phyloP scores from a whole-genome alignment of 2,888 invertebrate species.

The Sympetrum striolatum region DNA sequence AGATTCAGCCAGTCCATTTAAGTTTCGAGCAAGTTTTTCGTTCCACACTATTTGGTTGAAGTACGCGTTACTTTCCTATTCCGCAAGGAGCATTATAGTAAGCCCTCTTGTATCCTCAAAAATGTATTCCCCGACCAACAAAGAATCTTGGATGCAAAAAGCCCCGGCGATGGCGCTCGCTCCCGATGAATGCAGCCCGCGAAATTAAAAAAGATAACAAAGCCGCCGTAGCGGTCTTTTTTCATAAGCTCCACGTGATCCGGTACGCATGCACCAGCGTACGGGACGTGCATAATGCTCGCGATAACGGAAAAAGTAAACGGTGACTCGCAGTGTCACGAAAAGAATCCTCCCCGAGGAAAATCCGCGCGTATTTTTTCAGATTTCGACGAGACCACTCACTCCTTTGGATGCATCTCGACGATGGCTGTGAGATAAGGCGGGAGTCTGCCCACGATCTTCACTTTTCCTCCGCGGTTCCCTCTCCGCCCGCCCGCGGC shows the following conservation, averaged over 20 bases:
- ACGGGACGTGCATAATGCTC: background rate
- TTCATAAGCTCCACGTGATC: background rate
- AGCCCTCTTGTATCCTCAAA: too few species aligned
- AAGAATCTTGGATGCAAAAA: background rate
- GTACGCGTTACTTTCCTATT: too few species aligned
- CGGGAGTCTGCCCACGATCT: background rate
- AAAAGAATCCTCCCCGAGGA: background rate
- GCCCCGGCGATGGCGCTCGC: background rate
- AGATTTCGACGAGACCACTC: background rate
- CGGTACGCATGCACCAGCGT: background rate
- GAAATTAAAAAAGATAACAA: background rate
- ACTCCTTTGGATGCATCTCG: background rate
- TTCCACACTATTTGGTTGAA: too few species aligned
- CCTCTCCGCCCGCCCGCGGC: conserved; percentile 30
- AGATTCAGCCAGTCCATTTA: too few species aligned
- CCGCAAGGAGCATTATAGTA: too few species aligned
- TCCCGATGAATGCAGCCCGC: background rate
- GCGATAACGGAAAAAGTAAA: background rate
- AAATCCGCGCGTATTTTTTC: background rate
- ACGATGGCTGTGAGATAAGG: background rate
- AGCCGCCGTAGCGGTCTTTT: background rate
- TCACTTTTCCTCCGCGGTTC: conserved; percentile 10
- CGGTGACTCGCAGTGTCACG: background rate
- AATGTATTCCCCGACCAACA: background rate
- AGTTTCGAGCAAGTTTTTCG: too few species aligned